Base-by-base conservation (phyloP, 2,888 invertebrate species). In the Oxystoma pomonae region DNA sequence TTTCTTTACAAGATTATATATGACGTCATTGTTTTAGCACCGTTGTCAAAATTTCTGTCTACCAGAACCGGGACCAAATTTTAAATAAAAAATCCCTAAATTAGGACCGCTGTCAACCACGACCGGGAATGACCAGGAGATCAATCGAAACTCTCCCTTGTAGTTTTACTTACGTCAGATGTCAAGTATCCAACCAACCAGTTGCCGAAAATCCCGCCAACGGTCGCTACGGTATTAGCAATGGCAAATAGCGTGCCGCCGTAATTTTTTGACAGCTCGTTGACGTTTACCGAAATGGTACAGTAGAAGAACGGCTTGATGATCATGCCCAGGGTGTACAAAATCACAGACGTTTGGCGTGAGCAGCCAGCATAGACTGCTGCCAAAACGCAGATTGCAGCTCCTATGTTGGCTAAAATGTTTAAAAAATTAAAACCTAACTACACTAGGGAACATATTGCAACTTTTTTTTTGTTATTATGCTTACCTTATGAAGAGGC, bases 301-400 rank as follows among this genome's bases (percentile, higher is more conserved):
- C 86, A 85, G 72, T 88, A 88, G 75, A 85, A 88, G 1, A 86
- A 84, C 0, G 86, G 87, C 86, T 87, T 87, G 64, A 86, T 83
- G 52, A 84, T 84, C 86, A 87, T 84, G 20, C 82, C 84, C 35
- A 84, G 75, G 58, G 86, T 84, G 74, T 87, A 86, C 57, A 86
- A 76, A 0, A 71, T 66, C 55, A 83, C 81, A n/a, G 86, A 83
- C 57, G 82, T 74, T 64, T 77, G 69, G 20, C 77, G 55, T 71
- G 86, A 79, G 73, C 87, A 87, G 52, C 86, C 87, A 1, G 85
- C 84, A 73, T 87, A 87, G 60, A 86, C 85, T 56, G 87, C 87
- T 62, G 83, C 80, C 62, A 88, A 80, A 56, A 87, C 83, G 71
- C 86, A 85, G 61, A 85, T 70, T 1, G 87, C 85, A 22, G 88